These are phyloP conservation scores for Athetis lepigone DNA, from an alignment of 2,888 invertebrate genomes.

Conservation along the genomic window DNA sequence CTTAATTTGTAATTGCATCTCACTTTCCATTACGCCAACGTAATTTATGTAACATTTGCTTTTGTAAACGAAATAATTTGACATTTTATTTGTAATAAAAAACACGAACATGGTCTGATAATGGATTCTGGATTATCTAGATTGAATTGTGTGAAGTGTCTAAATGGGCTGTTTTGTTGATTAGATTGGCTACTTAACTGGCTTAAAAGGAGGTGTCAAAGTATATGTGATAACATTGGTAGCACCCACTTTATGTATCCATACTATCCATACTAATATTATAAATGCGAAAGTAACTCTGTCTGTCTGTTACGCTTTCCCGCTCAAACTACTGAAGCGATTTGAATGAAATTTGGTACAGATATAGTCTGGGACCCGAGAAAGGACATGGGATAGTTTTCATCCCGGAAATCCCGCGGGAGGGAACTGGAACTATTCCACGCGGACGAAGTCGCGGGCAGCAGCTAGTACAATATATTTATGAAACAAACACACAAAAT, in stretches of 20 bases:
- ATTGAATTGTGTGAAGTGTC: constrained; percentile 56
- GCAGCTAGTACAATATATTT: too few relatives aligned
- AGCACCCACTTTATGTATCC: constrained; percentile 10
- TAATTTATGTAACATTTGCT: constrained; percentile 65
- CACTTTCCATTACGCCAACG: constrained; percentile 67
- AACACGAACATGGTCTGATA: constrained; percentile 55
- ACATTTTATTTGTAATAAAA: constrained; percentile 56
- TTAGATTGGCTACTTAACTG: constrained; percentile 33
- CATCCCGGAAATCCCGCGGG: too few relatives aligned
- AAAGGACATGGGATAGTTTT: too few relatives aligned
- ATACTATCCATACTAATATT: too few relatives aligned
- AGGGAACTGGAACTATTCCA: too few relatives aligned
- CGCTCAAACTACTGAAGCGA: too few relatives aligned
- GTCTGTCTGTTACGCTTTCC: too few relatives aligned
- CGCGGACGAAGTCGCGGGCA: too few relatives aligned
- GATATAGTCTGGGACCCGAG: too few relatives aligned
- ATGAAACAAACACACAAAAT: too few relatives aligned
- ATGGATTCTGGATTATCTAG: constrained; percentile 56
- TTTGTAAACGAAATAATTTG: constrained; percentile 62
- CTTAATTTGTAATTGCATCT: constrained; percentile 63
- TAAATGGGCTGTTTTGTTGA: constrained; percentile 35
- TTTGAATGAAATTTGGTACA: too few relatives aligned
- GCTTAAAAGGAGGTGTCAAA: constrained; percentile 11
- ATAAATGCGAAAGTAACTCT: too few relatives aligned
- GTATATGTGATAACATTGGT: constrained; percentile 8